Conservation (phyloP, 2,888 invertebrate genomes). For the Stegophylla sp. region DNA sequence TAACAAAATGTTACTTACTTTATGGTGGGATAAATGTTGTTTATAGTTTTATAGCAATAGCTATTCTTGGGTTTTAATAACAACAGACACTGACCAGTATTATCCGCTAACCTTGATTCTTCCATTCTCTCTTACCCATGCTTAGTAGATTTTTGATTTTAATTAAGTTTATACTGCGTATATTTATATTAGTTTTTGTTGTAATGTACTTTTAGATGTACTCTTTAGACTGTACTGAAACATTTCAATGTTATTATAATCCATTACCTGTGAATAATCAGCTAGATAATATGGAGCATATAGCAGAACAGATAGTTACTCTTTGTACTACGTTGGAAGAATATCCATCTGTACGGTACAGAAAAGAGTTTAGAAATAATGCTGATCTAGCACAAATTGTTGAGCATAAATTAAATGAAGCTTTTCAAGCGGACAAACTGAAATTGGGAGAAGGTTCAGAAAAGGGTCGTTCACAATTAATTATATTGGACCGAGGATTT, state of each 20-base stretch:
- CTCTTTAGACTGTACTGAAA: conserved; percentile 94
- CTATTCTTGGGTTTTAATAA: too few relatives aligned
- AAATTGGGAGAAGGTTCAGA: conserved; percentile 99
- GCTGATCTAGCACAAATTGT: conserved; percentile 96
- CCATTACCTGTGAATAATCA: conserved; percentile 83
- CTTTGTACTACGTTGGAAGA: conserved; percentile 98
- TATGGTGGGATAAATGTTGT: too few relatives aligned
- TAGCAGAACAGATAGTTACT: conserved; percentile 99
- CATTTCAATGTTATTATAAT: conserved; percentile 96
- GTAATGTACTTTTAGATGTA: conserved; percentile 81
- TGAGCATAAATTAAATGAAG: conserved; percentile 97
- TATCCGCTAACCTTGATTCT: too few relatives aligned
- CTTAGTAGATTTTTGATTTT: not conserved
- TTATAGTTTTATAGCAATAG: too few relatives aligned
- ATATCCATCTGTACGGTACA: conserved; percentile 92
- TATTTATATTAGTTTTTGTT: too few relatives aligned
- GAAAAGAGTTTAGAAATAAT: conserved; percentile 95
- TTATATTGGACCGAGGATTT: conserved; percentile 96
- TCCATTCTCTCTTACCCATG: too few relatives aligned
- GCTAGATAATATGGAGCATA: conserved; percentile 90
- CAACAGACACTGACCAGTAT: too few relatives aligned
- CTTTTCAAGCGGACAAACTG: conserved; percentile 99
- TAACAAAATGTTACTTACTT: too few relatives aligned
- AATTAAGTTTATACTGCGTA: too few relatives aligned
- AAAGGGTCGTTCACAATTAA: conserved; percentile 92